Conservation (phyloP, 1,140 invertebrate species). For the Dendroctonus valens region DNA sequence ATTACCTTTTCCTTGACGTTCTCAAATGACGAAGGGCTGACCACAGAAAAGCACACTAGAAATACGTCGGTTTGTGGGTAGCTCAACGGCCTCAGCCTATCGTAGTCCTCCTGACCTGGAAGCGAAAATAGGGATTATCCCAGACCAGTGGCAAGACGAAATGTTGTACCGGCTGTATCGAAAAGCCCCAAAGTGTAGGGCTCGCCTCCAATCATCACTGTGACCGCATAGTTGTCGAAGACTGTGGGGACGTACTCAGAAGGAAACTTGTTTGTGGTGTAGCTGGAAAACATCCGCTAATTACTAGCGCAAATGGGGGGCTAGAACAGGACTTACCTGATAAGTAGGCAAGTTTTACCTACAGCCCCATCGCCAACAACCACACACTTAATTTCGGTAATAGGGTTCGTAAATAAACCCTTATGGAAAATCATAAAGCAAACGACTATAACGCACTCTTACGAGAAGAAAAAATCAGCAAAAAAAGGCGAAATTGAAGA, state of each 20-base stretch:
- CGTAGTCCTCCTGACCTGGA: constrained; percentile 94
- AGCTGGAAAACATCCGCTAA: constrained; percentile 55
- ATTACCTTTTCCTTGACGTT: constrained; percentile 98
- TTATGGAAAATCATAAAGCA: too few species aligned
- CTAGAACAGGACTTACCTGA: constrained; percentile 55
- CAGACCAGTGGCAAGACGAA: neutral
- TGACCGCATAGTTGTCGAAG: constrained; percentile 99
- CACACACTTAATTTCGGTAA: constrained; percentile 99
- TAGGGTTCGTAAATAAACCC: too few species aligned
- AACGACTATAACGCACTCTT: too few species aligned
- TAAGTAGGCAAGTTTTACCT: constrained; percentile 94
- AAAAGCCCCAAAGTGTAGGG: constrained; percentile 97
- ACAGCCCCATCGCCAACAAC: constrained; percentile 97
- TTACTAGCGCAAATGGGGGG: too few species aligned
- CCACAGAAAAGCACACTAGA: constrained; percentile 97
- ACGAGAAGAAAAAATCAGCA: too few species aligned
- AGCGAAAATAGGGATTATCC: constrained; percentile 8
- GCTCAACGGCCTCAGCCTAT: constrained; percentile 91
- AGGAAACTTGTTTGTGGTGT: constrained; percentile 97
- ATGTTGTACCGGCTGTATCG: constrained; percentile 84
- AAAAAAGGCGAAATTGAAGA: too few species aligned
- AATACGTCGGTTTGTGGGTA: constrained; percentile 99
- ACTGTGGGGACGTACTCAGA: constrained; percentile 99
- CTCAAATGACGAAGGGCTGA: constrained; percentile 98
- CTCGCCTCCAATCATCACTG: constrained; percentile 98